phyloP scores from a whole-genome alignment of 2,888 invertebrate species.

The Philereme vetulata region DNA sequence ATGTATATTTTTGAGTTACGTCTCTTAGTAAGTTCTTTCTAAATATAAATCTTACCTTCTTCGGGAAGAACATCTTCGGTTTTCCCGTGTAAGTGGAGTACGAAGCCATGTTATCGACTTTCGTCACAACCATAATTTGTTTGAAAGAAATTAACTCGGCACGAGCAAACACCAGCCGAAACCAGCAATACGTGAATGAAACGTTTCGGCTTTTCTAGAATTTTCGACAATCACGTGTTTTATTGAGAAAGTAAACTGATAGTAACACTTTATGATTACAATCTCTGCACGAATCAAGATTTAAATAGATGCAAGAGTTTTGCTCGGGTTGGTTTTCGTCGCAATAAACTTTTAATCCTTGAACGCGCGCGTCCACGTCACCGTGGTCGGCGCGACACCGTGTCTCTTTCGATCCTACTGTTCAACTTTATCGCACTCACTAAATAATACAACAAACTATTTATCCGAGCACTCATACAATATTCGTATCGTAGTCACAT shows the following conservation, averaged over 20 bases:
- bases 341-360: constrained; percentile 76
- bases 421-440: constrained; percentile 51
- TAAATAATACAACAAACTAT: constrained; percentile 54
- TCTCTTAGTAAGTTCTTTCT: background rate
- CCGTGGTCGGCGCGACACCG: constrained; percentile 55
- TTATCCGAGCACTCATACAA: constrained; percentile 66
- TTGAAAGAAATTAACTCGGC: constrained; percentile 63
- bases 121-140: constrained; percentile 80
- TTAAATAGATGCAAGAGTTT: constrained; percentile 65
- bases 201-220: constrained; percentile 69
- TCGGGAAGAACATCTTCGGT: constrained; percentile 80
- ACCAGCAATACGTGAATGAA: constrained; percentile 52
- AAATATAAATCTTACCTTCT: constrained; percentile 67
- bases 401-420: constrained; percentile 48
- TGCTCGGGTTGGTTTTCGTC: constrained; percentile 68
- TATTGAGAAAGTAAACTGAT: constrained; percentile 54
- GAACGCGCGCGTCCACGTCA: constrained; percentile 77
- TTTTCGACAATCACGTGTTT: constrained; percentile 73
- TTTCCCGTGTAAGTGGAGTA: constrained; percentile 79
- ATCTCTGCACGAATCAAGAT: constrained; percentile 57
- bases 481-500: constrained; percentile 70
- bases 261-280: constrained; percentile 61
- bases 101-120: constrained; percentile 81
- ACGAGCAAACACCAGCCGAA: constrained; percentile 66
- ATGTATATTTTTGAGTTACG: background rate